These are phyloP conservation scores for Chrysogorgia sp. DNA, from an alignment of 92 coral and sea anemone genomes.

Conservation along the genomic window DNA sequence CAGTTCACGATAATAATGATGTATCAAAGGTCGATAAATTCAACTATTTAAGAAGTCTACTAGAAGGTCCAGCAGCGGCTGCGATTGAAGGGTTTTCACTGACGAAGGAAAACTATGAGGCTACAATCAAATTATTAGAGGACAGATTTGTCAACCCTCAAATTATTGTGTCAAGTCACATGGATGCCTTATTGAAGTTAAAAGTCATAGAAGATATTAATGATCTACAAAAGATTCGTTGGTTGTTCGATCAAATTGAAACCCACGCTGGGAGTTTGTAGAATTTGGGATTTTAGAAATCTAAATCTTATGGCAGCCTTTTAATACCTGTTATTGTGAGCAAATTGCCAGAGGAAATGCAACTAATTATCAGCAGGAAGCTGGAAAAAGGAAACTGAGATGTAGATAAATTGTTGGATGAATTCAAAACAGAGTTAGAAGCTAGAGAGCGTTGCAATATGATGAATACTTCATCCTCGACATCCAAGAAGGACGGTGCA, in stretches of 20 bases:
- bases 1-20: too few species aligned
- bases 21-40: too few species aligned
- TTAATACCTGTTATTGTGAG: conserved; percentile 35
- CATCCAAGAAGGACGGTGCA: conserved; percentile 18
- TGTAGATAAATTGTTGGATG: not conserved
- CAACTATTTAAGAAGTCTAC: too few species aligned
- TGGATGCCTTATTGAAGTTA: conserved; percentile 51
- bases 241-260: conserved; percentile 1
- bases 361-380: not conserved
- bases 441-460: not conserved
- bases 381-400: not conserved
- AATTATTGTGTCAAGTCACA: conserved; percentile 43
- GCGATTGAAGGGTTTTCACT: not conserved
- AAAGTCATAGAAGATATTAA: not conserved
- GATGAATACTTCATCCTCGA: conserved; percentile 9
- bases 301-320: conserved; percentile 36
- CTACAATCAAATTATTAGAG: conserved; percentile 32
- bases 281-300: not conserved
- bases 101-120: not conserved
- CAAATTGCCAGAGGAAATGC: conserved; percentile 34
- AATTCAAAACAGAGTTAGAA: not conserved
- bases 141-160: conserved; percentile 46
- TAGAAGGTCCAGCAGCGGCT: too few species aligned
- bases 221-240: conserved; percentile 3
- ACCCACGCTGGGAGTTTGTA: not conserved